Base-by-base conservation (phyloP, 2,113 vertebrate genomes). In the Gracilinanus agilis region DNA sequence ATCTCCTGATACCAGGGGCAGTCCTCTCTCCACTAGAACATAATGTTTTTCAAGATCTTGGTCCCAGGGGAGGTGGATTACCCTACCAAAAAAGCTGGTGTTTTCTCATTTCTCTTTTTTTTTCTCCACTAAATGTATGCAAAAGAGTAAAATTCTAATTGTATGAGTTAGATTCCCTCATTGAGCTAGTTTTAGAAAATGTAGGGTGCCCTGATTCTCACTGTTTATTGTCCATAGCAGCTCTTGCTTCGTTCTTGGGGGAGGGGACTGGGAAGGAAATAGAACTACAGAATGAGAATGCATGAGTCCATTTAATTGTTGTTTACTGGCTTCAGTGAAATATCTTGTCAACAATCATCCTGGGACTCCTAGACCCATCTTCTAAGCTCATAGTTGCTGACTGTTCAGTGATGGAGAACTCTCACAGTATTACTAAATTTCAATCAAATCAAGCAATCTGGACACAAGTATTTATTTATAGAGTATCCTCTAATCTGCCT, bases 131-230 rank as follows among this genome's bases (percentile, higher is more conserved):
- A 44, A 96, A 95, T 94, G 58, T 27, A 92, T 61, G 24, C 92
- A 96, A 96, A 96, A 93, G 44, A 93, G 92, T 95, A 58, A 95
- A 96, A 90, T 49, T 92, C 53, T 96, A 97, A 96, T 96, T 97
- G n/a, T 54, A 90, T 90, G 90, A 94, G 67, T 24, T 92, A 44
- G 92, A 88, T 55, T 34, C 44, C 29, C 58, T 97, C 91, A 91
- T 90, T 94, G 92, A 97, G 89, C 75, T 93, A 90, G 93, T 96
- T 95, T 94, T 89, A n/a, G 83, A 96, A 96, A 96, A 95, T 49
- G 67, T 40, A 94, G 54, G 56, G 93, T 58, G 94, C 55, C 88
- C 24, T 21, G 16, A 94, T 96, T 96, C 93, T 96, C 95, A 34
- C 53, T 3, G 2, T 95, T 96, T 96, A 97, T 97, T 96, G 95